Base-by-base conservation (phyloP, 2,888 invertebrate species). In the Thyatira batis region DNA sequence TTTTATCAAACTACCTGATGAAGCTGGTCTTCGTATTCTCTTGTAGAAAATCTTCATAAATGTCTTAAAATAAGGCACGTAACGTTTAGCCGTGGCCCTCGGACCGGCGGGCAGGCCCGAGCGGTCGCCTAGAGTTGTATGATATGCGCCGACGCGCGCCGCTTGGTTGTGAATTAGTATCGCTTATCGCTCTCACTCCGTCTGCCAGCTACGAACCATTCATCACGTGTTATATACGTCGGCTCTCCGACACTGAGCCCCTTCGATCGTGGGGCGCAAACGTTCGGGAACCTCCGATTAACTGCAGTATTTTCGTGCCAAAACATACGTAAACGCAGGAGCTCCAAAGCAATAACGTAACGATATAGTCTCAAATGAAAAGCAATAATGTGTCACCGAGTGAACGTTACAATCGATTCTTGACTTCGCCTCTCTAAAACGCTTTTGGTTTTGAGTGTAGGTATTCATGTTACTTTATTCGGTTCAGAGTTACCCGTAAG, bases 161-260 rank as follows among this genome's bases (percentile, higher is more conserved):
- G 84, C 82, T 82, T 81, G 89, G 89, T 89, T 89, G 89, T 89
- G 89, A 88, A 80, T 81, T 85, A 81, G 76, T 74, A 77, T 78
- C 80, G 85, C 83, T 76, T 76, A 65, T 61, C 66, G 65, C 73
- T 61, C 58, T 49, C 52, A 63, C 46, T 58, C 53, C 45, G 50
- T 49, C 20, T 20, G 33, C 39, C 45, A 20, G 33, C 20, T 20
- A 17, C 5, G 30, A 13, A 20, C 23, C 30, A 11, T 33, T 5
- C 45, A 17, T 20, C 17, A 53, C 45, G 58, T 10, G 6, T 17
- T 39, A 39, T 39, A 39, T 17, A 8, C 2, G 39, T 39, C 17
- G 17, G 39, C n/a, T 39, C 39, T 13, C 13, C n/a, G 17, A 39
- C 13, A 17, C 8, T 17, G 8, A 8, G 39, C 39, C 39, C 8